Conservation (phyloP, 2,888 invertebrate genomes). For the Drosophila antonietae region DNA sequence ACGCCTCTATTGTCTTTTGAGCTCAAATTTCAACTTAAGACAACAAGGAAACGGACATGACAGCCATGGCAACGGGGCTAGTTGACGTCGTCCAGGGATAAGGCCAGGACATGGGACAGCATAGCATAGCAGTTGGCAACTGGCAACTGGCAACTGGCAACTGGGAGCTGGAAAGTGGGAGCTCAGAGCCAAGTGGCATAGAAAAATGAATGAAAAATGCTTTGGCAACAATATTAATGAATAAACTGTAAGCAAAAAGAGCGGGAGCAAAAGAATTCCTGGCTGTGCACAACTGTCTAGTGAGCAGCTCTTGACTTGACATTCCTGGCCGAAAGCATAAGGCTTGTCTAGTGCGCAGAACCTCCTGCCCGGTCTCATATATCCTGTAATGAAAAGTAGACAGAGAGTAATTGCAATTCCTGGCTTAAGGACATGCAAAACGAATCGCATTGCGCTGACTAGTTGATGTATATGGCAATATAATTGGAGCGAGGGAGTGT, state of each 20-base stretch:
- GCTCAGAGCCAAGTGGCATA: conserved; percentile 52
- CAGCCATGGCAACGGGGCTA: conserved; percentile 62
- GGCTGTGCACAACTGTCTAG: conserved; percentile 56
- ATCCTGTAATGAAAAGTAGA: conserved; percentile 52
- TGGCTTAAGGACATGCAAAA: conserved; percentile 45
- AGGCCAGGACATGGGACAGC: conserved; percentile 47
- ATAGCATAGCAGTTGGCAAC: conserved; percentile 23
- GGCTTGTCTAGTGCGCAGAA: conserved; percentile 17
- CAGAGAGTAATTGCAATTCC: conserved; percentile 68
- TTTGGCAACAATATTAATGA: conserved; percentile 82
- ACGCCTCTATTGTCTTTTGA: conserved; percentile 78
- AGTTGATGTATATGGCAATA: conserved; percentile 8
- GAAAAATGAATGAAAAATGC: conserved; percentile 78
- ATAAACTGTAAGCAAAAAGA: conserved; percentile 59
- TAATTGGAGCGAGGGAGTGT: not conserved
- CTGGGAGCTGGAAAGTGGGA: conserved; percentile 16
- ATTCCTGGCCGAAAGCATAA: conserved; percentile 38
- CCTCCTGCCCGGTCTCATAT: conserved; percentile 20
- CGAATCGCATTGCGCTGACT: conserved; percentile 48
- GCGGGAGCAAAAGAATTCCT: conserved; percentile 36
- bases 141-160: conserved; percentile 19
- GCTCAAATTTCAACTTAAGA: conserved; percentile 82
- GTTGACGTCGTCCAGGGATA: conserved; percentile 63
- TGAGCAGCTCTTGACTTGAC: conserved; percentile 44
- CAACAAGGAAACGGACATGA: conserved; percentile 74